Percentiles rank a stretch among this genome's conserved stretches.
Evolutionary conservation across 2,888 invertebrate species (phyloP).

Genomic region (Noctuana brunneofusca): DNA sequence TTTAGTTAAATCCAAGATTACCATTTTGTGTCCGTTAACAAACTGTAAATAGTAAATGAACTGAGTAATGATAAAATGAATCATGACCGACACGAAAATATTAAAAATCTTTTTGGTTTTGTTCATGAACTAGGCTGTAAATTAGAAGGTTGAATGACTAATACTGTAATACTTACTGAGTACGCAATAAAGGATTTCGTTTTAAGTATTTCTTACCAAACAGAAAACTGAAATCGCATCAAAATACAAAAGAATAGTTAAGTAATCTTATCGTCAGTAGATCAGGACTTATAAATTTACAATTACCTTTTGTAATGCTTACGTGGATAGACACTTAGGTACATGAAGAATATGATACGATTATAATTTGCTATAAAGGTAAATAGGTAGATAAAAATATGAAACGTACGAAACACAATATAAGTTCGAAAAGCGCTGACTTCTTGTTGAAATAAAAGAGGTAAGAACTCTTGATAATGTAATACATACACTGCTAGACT

Average conservation of each 20-base stretch:
- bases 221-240: not conserved
- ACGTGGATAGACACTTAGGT: no score
- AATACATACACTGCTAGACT: not conserved
- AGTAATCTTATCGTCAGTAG: no score
- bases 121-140: not conserved
- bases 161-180: not conserved
- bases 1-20: no score
- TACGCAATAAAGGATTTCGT: not conserved
- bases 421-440: not conserved
- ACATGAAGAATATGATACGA: no score
- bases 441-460: not conserved
- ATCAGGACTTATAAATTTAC: no score
- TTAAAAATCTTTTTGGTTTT: not conserved
- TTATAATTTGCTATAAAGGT: no score
- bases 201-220: not conserved
- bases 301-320: no score
- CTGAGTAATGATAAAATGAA: not conserved
- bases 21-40: no score
- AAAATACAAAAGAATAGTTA: no score
- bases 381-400: not conserved
- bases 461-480: not conserved
- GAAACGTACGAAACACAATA: not conserved
- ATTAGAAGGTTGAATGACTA: slow-evolving; percentile 6
- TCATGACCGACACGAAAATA: not conserved
- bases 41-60: not conserved